Evolutionary conservation across 2,797 vertebrate genomes (phyloP).

Genomic region (Sebastes steindachneri): DNA sequence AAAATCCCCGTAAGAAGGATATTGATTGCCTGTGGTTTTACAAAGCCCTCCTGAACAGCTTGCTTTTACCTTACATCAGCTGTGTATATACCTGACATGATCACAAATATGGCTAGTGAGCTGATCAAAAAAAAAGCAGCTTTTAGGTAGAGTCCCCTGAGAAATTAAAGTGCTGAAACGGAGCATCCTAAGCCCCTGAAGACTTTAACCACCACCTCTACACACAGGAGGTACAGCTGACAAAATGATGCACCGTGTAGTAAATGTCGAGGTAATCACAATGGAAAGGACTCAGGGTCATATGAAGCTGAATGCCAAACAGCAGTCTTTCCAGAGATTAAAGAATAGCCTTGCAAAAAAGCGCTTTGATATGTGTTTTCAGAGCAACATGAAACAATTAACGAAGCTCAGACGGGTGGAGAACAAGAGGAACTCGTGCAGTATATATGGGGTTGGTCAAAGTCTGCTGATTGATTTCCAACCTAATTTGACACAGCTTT

Average conservation of each 20-base stretch:
- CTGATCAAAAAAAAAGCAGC: background rate
- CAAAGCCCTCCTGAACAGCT: constrained; percentile 7
- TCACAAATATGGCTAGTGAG: constrained; percentile 19
- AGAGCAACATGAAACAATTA: background rate
- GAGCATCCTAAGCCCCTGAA: background rate
- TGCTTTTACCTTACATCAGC: constrained; percentile 31
- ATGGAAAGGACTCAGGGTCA: background rate
- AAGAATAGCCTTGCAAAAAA: background rate
- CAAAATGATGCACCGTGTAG: background rate
- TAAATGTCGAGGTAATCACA: background rate
- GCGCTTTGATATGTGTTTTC: background rate
- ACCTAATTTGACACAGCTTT: background rate
- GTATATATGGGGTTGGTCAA: background rate
- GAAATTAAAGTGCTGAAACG: constrained; percentile 5
- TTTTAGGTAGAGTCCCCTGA: background rate
- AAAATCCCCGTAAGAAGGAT: constrained; percentile 5
- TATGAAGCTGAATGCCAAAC: background rate
- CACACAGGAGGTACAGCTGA: background rate
- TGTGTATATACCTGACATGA: constrained; percentile 4
- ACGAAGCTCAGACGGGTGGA: background rate
- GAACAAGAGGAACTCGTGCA: background rate
- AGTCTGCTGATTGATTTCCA: background rate
- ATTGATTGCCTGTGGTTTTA: constrained; percentile 39
- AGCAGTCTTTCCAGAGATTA: background rate
- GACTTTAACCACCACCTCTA: background rate